A percentile compares a stretch with the other conserved stretches of the same genome.
Evolutionary conservation across 2,113 vertebrate genomes (phyloP).

Genomic region (Herpetotheres cachinnans): DNA sequence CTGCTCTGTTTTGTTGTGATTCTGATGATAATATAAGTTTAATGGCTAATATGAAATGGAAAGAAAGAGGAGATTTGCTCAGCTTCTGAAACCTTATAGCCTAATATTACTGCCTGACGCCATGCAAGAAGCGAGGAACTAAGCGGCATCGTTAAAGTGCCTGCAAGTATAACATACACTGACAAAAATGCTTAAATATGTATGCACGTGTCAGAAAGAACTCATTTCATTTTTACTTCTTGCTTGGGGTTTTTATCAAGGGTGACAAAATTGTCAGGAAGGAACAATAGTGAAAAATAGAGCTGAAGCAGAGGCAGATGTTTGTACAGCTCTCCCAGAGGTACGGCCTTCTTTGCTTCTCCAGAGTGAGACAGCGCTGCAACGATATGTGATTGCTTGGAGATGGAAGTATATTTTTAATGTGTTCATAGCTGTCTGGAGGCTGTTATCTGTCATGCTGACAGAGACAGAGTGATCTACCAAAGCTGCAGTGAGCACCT

Average conservation of each 20-base stretch:
- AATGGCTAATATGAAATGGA: neutral
- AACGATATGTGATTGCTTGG: neutral
- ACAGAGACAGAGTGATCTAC: neutral
- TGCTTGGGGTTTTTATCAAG: conserved; percentile 11
- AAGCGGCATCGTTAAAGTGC: neutral
- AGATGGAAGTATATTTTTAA: neutral
- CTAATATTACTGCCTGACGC: neutral
- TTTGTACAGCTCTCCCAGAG: neutral
- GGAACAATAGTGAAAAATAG: neutral
- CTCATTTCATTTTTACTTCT: conserved; percentile 36
- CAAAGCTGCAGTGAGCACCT: neutral
- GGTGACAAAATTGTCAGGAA: conserved; percentile 35
- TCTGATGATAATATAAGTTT: neutral
- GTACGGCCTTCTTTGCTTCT: neutral
- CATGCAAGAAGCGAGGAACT: neutral
- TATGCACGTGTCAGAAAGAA: conserved; percentile 23
- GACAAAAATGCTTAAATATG: conserved; percentile 67
- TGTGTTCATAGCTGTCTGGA: neutral
- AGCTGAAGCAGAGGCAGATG: neutral
- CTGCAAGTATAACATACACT: conserved; percentile 11
- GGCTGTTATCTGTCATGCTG: neutral
- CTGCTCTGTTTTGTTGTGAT: neutral
- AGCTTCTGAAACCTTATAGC: neutral
- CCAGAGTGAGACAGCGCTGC: neutral
- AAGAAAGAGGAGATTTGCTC: neutral